Evolutionary conservation across 2,888 invertebrate species (phyloP), one percentile per base, ranked within the genome.

Genomic region (Silvanus unidentatus): DNA sequence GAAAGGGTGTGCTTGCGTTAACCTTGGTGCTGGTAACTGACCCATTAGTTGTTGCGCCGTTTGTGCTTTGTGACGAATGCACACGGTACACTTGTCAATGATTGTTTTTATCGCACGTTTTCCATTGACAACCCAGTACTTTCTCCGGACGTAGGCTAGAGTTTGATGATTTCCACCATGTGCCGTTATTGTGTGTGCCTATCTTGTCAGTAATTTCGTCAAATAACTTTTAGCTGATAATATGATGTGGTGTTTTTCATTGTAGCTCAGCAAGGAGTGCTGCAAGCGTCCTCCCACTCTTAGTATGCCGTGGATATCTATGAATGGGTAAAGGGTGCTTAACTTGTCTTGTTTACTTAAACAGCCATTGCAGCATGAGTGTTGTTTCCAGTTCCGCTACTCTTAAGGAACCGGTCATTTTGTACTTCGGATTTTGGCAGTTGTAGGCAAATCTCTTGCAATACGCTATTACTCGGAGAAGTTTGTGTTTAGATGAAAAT

Each of bases 121-220:
- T 16, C 37, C 37, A 9, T 37, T 37, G 10, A 16, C 11, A 2
- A 37, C 16, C 37, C 37, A 37, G 16, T 13, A 37, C 16, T 16
- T 16, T 16, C 37, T 37, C 11, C 37, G 16, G 1, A 37, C 11
- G 16, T 16, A 37, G 1, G 16, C 2, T 2, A 37, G 16, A 1
- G 37, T 37, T 1, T 16, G 10, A 16, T 37, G 37, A 16, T 16
- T 37, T 10, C 37, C 37, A 9, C 37, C 37, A 10, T 37, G 37
- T 15, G 16, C 8, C 4, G 16, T 37, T 4, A 2, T 16, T 1
- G 11, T 2, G 16, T 37, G 37, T 16, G 37, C 37, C 11, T 37
- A 1, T 3, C n/a, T 10, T 16, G 16, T 15, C 1, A 37, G 14
- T 11, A 37, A 37, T 9, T 4, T 37, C 5, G 37, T 1, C 1